A percentile compares a stretch with the other conserved stretches of the same genome.
These are phyloP conservation scores for Erebia palarica DNA, from an alignment of 2,888 invertebrate genomes.

Conservation along the genomic window DNA sequence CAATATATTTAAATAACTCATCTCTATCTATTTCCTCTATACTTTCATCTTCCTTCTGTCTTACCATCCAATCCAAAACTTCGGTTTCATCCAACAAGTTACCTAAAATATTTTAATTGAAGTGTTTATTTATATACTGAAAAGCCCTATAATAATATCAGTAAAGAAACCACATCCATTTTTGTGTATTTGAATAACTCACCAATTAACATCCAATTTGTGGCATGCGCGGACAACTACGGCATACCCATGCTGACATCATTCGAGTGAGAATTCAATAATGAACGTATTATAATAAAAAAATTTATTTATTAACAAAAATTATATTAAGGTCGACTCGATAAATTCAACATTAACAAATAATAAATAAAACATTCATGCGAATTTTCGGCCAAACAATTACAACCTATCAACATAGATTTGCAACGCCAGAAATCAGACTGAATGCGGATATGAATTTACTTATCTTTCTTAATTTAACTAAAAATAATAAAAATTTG, in stretches of 20 bases:
- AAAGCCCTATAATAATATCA: constrained; percentile 47
- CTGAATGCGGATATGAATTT: constrained; percentile 22
- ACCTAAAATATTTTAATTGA: constrained; percentile 70
- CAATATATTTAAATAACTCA: constrained; percentile 91
- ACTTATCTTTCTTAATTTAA: constrained; percentile 18
- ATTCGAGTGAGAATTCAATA: constrained; percentile 74
- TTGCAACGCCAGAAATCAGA: constrained; percentile 66
- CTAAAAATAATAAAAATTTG: constrained; percentile 1
- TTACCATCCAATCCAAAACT: constrained; percentile 95
- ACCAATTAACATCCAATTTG: constrained; percentile 75
- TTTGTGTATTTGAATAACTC: constrained; percentile 69
- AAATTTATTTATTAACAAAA: constrained; percentile 81
- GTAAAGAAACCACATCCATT: constrained; percentile 81
- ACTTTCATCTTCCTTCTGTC: constrained; percentile 95
- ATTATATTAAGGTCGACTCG: constrained; percentile 74
- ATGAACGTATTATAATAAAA: constrained; percentile 68
- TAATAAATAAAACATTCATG: constrained; percentile 75
- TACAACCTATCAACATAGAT: constrained; percentile 71
- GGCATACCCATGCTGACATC: constrained; percentile 80
- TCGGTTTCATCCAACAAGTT: constrained; percentile 87
- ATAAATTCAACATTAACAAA: constrained; percentile 74
- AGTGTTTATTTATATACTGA: constrained; percentile 50
- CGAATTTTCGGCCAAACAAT: constrained; percentile 74
- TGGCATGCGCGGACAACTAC: constrained; percentile 77
- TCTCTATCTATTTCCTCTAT: constrained; percentile 95